Evolutionary conservation across 2,113 vertebrate genomes (phyloP), one percentile per base, ranked within the genome.

Genomic region (Loxodonta africana): DNA sequence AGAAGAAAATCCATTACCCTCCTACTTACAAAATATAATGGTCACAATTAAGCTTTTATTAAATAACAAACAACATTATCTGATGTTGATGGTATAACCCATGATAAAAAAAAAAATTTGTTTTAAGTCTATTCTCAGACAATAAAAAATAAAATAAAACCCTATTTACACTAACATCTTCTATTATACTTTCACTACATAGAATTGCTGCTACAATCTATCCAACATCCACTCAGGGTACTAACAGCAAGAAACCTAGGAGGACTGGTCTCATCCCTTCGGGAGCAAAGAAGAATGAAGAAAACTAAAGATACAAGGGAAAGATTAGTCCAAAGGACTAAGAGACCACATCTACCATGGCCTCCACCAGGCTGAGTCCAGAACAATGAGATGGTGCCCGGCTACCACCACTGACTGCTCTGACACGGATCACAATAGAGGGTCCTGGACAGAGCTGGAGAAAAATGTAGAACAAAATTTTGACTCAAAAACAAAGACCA

Each of bases 61-160:
- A 80, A 94, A 83, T 69, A 73, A 78, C n/a, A 83, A 74, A 18
- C 53, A 76, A 53, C 25, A 60, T 60, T 84, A 77, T 67, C 69
- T 73, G 37, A 94, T 73, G 25, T 83, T 94, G 69, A 88, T 0
- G 11, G 30, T 65, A 83, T 23, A 69, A 90, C 11, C 25, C 11
- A 74, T 20, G 23, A 51, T 33, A 62, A 90, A 90, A 85, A 80
- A 80, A 62, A 80, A 14, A 0, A 63, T 25, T 23, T 8, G 3
- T 41, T 6, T 91, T 83, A 81, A 82, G 20, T 78, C 23, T 46
- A 92, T 84, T 94, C 33, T 2, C 33, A 95, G 65, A 88, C 4
- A 94, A 67, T 41, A 74, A 93, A n/a, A 90, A 37, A 30, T 44
- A 14, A 95, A 90, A 90, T 53, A 96, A 94, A 71, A 48, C n/a